Evolutionary conservation across 2,113 vertebrate genomes (phyloP), one percentile per base, ranked within the genome.

Genomic region (Triplophysa dalaica): DNA sequence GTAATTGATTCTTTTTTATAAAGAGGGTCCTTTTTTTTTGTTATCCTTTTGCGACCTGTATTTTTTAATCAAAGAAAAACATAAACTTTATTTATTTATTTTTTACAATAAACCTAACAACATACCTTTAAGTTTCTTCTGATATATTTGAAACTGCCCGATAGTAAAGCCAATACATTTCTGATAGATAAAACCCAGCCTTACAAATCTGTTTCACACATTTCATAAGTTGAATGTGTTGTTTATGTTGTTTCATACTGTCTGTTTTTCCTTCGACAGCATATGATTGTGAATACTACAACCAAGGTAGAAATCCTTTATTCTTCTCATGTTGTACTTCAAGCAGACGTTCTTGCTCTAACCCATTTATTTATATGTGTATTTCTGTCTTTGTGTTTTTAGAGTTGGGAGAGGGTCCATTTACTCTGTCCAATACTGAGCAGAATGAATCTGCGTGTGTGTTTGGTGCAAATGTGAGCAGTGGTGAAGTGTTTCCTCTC

Each of bases 251-350:
- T 33, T 38, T 11, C 43, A 56, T 68, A 52, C 19, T 21, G 4
- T 19, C 45, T 79, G 62, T 74, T 87, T 81, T 88, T 75, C 84
- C 33, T 38, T 87, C 94, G 92, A 56, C 90, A 99, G 98, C 96
- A 21, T 95, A 94, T 85, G 96, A 98, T 78, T 99, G 98, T 92
- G 98, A 99, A 92, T 97, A 96, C 88, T 98, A 96, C 86, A 99
- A 98, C 88, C 94, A 95, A 96, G 98, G 98, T 98, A 94, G 21
- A 22, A 2, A 43, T 54, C 19, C 56, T 58, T 22, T 48, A 9
- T 75, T 73, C 7, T 43, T 14, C 9, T 11, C 24, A 5, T 62
- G 19, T 73, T n/a, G 5, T 33, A 1, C 21, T 33, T 3, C 29
- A 50, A 50, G 19, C 43, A n/a, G 1, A 19, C 26, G n/a, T 24